phyloP scores from a whole-genome alignment of 2,888 invertebrate species.

The Girardia tigrina region DNA sequence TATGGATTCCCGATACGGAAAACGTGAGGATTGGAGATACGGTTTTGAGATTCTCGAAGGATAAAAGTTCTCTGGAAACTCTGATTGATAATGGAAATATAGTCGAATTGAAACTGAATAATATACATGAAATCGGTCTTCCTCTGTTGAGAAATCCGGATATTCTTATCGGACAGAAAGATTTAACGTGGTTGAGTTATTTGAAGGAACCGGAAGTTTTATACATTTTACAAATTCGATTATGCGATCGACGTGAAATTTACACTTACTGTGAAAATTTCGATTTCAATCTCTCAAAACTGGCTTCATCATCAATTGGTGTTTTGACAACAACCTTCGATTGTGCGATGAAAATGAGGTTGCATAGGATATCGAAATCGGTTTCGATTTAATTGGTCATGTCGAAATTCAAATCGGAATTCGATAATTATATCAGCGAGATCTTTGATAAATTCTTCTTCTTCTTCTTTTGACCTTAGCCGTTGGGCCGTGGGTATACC shows the following conservation, averaged over 20 bases:
- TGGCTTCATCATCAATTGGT: no score
- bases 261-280: constrained; percentile 99
- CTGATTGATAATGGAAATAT: constrained; percentile 21
- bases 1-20: constrained; percentile 76
- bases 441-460: no score
- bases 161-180: constrained; percentile 87
- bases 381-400: no score
- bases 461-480: no score
- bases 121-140: constrained; percentile 56
- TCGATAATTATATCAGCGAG: no score
- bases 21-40: constrained; percentile 77
- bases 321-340: no score
- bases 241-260: constrained; percentile 76
- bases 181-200: constrained; percentile 85
- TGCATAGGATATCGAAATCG: no score
- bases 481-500: no score
- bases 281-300: no score
- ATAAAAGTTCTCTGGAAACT: constrained; percentile 42
- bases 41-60: constrained; percentile 65
- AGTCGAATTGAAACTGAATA: neutral
- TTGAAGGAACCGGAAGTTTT: constrained; percentile 86
- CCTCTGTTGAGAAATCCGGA: constrained; percentile 85
- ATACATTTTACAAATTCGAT: constrained; percentile 80
- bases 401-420: no score
- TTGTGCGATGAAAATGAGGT: no score